A percentile compares a stretch with the other conserved stretches of the same genome.
These are phyloP conservation scores for Gadus chalcogrammus DNA, from an alignment of 2,113 vertebrate species.

Conservation along the genomic window DNA sequence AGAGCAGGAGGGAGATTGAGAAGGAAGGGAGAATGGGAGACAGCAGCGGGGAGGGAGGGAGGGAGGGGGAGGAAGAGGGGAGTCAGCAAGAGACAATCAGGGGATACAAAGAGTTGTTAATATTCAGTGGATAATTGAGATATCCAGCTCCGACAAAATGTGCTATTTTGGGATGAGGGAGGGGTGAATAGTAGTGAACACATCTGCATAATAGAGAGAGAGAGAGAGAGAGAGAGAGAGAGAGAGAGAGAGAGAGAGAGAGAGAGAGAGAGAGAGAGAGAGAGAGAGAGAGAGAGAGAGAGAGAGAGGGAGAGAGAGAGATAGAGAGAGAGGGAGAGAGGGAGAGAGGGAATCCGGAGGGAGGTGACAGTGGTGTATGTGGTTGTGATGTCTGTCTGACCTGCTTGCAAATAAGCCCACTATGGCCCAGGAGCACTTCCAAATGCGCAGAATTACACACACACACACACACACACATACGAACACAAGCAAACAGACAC, in stretches of 20 bases:
- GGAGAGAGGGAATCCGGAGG: conserved; percentile 54
- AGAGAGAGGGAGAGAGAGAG: too few relatives aligned
- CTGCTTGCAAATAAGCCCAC: conserved; percentile 77
- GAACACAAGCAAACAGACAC: too few relatives aligned
- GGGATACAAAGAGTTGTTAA: conserved; percentile 49
- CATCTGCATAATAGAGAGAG: conserved; percentile 25
- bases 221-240: conserved; percentile 22
- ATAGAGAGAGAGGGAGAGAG: conserved; percentile 22
- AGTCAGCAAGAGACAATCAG: conserved; percentile 5
- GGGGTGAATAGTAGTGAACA: conserved; percentile 15
- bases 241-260: conserved; percentile 31
- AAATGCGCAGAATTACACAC: conserved; percentile 48
- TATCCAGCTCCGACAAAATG: conserved; percentile 71
- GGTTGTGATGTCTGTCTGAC: conserved; percentile 71
- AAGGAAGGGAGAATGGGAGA: conserved; percentile 11
- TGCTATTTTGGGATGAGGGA: conserved; percentile 56
- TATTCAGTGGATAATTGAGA: conserved; percentile 71
- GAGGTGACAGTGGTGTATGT: conserved; percentile 76
- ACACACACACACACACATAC: neutral
- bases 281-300: too few relatives aligned
- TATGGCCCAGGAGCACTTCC: conserved; percentile 70
- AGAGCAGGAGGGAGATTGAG: conserved; percentile 1
- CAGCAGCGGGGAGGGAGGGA: conserved; percentile 1
- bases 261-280: too few relatives aligned
- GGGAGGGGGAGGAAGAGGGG: neutral